Evolutionary conservation across 2,888 invertebrate species (phyloP).

Genomic region (Campaea margaritaria): DNA sequence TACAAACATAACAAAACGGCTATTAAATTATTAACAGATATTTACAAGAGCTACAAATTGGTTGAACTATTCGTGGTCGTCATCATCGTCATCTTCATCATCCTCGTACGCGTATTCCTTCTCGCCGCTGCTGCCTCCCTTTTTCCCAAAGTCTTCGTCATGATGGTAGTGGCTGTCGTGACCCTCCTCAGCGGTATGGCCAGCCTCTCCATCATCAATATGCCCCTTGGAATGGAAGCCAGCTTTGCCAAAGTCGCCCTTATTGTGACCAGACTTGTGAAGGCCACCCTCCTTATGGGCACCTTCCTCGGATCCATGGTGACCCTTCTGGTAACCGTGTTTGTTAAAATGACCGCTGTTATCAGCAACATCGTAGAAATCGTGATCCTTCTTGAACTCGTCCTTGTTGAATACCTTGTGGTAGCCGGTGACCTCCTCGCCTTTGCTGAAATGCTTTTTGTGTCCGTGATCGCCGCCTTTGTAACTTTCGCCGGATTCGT

Average conservation of each 20-base stretch:
- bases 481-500: conserved; percentile 79
- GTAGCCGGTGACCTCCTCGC: conserved; percentile 89
- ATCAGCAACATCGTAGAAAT: conserved; percentile 90
- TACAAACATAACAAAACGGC: conserved; percentile 79
- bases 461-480: conserved; percentile 86
- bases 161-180: conserved; percentile 83
- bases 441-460: conserved; percentile 87
- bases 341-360: conserved; percentile 88
- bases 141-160: conserved; percentile 82
- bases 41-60: conserved; percentile 53
- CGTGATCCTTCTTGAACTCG: conserved; percentile 91
- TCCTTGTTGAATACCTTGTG: conserved; percentile 91
- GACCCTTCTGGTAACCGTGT: conserved; percentile 83
- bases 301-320: conserved; percentile 84
- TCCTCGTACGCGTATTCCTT: conserved; percentile 78
- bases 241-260: conserved; percentile 81
- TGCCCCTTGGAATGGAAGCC: conserved; percentile 86
- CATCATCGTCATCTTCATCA: conserved; percentile 61
- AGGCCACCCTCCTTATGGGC: conserved; percentile 84
- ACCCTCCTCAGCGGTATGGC: conserved; percentile 85
- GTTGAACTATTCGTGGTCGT: conserved; percentile 54
- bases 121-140: conserved; percentile 76
- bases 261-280: conserved; percentile 80
- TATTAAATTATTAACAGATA: conserved; percentile 60
- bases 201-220: conserved; percentile 79